Evolutionary conservation across 2,797 vertebrate genomes (phyloP).

Genomic region (Fundulus diaphanus): DNA sequence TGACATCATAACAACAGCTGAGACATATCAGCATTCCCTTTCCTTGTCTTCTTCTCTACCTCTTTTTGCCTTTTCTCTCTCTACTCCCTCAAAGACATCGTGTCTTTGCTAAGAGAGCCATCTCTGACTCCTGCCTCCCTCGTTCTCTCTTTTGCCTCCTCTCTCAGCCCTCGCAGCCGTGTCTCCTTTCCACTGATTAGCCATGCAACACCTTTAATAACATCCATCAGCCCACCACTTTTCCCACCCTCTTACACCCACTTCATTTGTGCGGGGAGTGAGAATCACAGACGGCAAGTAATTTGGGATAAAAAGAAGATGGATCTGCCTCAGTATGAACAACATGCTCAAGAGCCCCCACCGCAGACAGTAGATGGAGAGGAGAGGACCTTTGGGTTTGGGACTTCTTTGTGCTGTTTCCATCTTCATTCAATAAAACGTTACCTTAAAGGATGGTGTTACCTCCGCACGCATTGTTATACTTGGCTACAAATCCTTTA

Average conservation of each 20-base stretch:
- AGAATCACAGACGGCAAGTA: constrained; percentile 65
- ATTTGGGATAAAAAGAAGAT: constrained; percentile 78
- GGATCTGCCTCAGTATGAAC: constrained; percentile 66
- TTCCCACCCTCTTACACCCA: constrained; percentile 57
- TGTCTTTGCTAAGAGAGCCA: constrained; percentile 54
- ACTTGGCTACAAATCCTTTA: constrained; percentile 16
- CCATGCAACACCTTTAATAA: constrained; percentile 77
- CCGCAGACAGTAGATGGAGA: constrained; percentile 51
- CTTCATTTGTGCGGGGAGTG: constrained; percentile 68
- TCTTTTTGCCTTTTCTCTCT: constrained; percentile 36
- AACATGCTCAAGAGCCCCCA: constrained; percentile 52
- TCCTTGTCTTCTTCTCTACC: constrained; percentile 16
- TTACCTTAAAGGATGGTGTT: constrained; percentile 48
- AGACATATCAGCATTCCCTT: constrained; percentile 55
- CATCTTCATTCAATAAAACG: constrained; percentile 53
- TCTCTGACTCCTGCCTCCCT: constrained; percentile 5
- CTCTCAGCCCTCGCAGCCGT: constrained; percentile 25
- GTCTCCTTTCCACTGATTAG: constrained; percentile 66
- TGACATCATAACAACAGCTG: constrained; percentile 64
- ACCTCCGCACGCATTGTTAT: neutral
- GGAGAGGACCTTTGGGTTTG: constrained; percentile 46
- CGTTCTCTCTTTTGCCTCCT: constrained; percentile 18
- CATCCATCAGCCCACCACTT: constrained; percentile 58
- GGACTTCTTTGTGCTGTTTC: constrained; percentile 40
- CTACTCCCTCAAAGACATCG: constrained; percentile 54